Percentiles rank a stretch among this genome's conserved stretches.
Conservation (phyloP, 2,888 invertebrate species). For the Protonemura montana region DNA sequence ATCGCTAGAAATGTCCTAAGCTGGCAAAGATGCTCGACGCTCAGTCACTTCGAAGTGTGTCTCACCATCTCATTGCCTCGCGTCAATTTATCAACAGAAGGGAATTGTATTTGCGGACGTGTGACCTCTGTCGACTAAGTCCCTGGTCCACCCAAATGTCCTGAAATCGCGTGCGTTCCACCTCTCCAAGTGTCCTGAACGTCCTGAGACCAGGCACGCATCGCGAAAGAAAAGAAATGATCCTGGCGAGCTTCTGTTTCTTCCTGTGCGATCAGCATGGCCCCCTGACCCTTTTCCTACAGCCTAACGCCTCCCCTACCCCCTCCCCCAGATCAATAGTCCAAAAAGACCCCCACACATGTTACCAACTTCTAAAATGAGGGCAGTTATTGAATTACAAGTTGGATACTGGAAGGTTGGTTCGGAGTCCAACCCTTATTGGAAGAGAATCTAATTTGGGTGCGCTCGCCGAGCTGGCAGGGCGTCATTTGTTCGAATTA, state of each 20-base stretch:
- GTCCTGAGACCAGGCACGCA: neutral
- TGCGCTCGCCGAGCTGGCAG: constrained; percentile 57
- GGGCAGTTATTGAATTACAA: constrained; percentile 52
- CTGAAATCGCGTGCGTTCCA: neutral
- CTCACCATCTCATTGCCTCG: neutral
- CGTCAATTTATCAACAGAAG: neutral
- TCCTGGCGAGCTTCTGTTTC: neutral
- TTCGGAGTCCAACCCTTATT: constrained; percentile 49
- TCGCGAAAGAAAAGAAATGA: constrained; percentile 23
- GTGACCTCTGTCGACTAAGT: neutral
- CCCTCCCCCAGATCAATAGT: constrained; percentile 50
- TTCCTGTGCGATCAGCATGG: constrained; percentile 17
- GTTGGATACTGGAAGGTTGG: constrained; percentile 48
- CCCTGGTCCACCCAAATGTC: neutral
- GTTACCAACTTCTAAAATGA: constrained; percentile 51
- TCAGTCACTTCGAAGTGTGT: neutral
- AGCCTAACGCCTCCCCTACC: neutral
- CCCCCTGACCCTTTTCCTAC: constrained; percentile 42
- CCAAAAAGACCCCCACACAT: constrained; percentile 51
- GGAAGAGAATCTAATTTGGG: constrained; percentile 70
- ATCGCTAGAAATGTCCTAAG: neutral
- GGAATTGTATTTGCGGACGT: neutral
- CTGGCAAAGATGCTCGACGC: neutral
- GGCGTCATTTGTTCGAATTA: constrained; percentile 74
- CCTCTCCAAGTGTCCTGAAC: neutral